These are phyloP conservation scores for Blastomussa wellsi DNA, from an alignment of 92 coral and sea anemone species.

Conservation along the genomic window DNA sequence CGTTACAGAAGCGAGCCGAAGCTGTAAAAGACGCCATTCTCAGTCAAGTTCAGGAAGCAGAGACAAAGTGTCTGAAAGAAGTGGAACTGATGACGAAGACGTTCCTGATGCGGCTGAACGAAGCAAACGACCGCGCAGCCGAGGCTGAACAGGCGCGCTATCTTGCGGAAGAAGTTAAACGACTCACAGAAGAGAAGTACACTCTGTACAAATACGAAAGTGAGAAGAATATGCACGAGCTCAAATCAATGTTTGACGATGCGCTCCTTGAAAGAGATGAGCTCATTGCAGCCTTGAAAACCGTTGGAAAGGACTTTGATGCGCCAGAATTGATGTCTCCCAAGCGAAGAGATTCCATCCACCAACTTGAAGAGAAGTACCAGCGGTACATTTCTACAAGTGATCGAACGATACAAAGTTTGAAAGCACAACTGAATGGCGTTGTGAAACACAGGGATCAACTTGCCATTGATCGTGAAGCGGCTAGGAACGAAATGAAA, in stretches of 20 bases:
- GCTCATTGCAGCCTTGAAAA: constrained; percentile 67
- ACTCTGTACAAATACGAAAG: constrained; percentile 85
- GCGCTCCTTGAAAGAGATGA: constrained; percentile 83
- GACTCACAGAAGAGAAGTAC: constrained; percentile 82
- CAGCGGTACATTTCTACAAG: constrained; percentile 80
- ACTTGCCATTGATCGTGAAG: constrained; percentile 60
- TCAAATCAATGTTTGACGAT: constrained; percentile 71
- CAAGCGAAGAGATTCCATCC: constrained; percentile 64
- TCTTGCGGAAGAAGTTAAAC: constrained; percentile 75
- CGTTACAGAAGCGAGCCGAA: constrained; percentile 80
- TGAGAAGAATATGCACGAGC: constrained; percentile 73
- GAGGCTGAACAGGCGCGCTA: constrained; percentile 75
- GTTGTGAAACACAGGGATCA: constrained; percentile 69
- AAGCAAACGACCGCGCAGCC: constrained; percentile 77
- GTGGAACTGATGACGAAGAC: constrained; percentile 80
- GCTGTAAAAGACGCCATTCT: constrained; percentile 68
- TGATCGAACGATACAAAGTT: constrained; percentile 81
- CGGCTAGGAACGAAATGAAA: constrained; percentile 51
- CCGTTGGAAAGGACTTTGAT: constrained; percentile 70
- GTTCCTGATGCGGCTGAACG: constrained; percentile 72
- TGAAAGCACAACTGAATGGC: constrained; percentile 71
- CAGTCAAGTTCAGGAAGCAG: constrained; percentile 70
- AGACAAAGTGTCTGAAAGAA: constrained; percentile 78
- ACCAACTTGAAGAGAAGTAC: constrained; percentile 76
- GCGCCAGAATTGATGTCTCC: constrained; percentile 35